Conservation (phyloP, 2,888 invertebrate species). For the Ophion ellenae region DNA sequence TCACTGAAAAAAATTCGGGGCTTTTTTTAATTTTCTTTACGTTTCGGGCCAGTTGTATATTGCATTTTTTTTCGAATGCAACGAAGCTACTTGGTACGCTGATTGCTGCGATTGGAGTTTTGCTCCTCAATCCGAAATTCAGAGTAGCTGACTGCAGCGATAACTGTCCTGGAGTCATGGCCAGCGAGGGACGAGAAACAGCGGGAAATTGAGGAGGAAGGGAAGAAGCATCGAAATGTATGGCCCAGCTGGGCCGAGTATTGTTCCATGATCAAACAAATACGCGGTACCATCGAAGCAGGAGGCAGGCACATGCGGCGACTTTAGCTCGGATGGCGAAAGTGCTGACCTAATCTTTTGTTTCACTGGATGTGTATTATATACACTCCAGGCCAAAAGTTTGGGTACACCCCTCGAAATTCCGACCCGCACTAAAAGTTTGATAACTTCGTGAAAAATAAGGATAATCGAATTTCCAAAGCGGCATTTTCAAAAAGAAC, state of each 20-base stretch:
- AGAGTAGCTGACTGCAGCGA: slow-evolving; percentile 12
- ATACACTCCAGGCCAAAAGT: no score
- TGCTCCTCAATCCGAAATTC: neutral
- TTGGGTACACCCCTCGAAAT: no score
- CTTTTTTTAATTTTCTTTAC: neutral
- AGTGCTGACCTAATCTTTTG: slow-evolving; percentile 58
- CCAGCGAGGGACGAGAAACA: neutral
- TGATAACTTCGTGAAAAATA: no score
- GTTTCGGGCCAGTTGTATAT: neutral
- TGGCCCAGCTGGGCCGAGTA: slow-evolving; percentile 41
- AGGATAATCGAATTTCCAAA: no score
- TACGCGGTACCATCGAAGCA: slow-evolving; percentile 49
- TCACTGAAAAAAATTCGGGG: neutral
- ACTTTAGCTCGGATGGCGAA: slow-evolving; percentile 66
- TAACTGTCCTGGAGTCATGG: neutral
- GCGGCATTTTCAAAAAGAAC: no score
- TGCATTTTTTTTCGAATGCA: neutral
- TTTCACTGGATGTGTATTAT: slow-evolving; percentile 6
- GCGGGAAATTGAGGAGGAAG: slow-evolving; percentile 21
- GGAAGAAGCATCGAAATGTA: slow-evolving; percentile 38
- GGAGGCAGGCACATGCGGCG: slow-evolving; percentile 48
- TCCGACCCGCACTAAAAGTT: no score
- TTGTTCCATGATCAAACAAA: slow-evolving; percentile 65
- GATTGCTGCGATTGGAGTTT: slow-evolving; percentile 16
- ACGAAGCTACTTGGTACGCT: neutral